Evolutionary conservation across 2,888 invertebrate species (phyloP).

Genomic region (Pyrgus malvae): DNA sequence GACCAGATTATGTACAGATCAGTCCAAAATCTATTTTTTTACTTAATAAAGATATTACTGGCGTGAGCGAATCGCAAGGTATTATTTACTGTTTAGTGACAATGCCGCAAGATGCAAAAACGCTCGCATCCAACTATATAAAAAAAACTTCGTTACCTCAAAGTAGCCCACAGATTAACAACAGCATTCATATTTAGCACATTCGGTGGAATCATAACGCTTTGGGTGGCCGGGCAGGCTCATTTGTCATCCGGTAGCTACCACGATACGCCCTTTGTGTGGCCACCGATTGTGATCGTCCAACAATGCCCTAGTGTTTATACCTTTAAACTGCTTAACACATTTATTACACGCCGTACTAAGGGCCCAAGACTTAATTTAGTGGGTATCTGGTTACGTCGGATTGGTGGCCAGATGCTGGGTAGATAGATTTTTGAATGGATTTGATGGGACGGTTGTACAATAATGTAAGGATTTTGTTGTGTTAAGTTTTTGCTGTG

Average conservation of each 20-base stretch:
- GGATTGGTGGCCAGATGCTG: not conserved
- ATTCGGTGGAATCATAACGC: slow-evolving; percentile 36
- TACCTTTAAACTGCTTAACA: slow-evolving; percentile 68
- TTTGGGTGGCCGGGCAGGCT: slow-evolving; percentile 62
- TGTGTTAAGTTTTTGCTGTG: too few species aligned
- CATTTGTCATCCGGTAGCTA: slow-evolving; percentile 72
- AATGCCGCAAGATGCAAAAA: too few species aligned
- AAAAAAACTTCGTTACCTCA: too few species aligned
- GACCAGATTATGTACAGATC: too few species aligned
- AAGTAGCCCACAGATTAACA: not conserved
- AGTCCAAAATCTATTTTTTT: too few species aligned
- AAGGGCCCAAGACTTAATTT: slow-evolving; percentile 40
- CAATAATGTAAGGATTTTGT: too few species aligned
- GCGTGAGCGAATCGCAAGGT: too few species aligned
- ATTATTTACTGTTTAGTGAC: too few species aligned
- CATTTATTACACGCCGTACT: slow-evolving; percentile 56
- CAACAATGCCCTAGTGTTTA: slow-evolving; percentile 68
- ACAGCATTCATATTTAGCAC: slow-evolving; percentile 24
- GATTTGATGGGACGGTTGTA: too few species aligned
- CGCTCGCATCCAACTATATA: too few species aligned
- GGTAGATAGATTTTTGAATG: too few species aligned
- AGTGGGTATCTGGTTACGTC: slow-evolving; percentile 49
- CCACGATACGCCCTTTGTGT: slow-evolving; percentile 70
- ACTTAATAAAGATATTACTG: too few species aligned
- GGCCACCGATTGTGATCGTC: slow-evolving; percentile 51